Conservation (phyloP, 2,797 vertebrate species). For the Lutjanus campechanus region DNA sequence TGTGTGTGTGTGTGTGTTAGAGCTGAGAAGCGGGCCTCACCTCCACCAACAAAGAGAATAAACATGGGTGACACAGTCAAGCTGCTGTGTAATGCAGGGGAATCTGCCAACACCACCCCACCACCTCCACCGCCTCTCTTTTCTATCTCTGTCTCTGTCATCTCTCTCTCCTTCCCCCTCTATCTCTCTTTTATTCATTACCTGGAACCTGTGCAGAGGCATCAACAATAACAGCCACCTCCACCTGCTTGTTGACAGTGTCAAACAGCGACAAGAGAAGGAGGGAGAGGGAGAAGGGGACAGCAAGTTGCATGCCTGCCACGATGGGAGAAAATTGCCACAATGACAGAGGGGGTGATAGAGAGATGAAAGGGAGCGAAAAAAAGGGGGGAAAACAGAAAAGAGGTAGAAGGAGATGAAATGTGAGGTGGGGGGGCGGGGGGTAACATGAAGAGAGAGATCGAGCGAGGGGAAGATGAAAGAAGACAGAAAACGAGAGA, state of each 20-base stretch:
- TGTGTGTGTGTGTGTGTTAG: constrained; percentile 27
- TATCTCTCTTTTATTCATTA: constrained; percentile 83
- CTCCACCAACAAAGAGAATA: constrained; percentile 79
- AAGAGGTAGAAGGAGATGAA: constrained; percentile 55
- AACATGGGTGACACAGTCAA: constrained; percentile 81
- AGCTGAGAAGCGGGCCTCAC: constrained; percentile 58
- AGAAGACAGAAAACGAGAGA: constrained; percentile 68
- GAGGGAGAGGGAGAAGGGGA: constrained; percentile 55
- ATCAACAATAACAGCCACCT: constrained; percentile 83
- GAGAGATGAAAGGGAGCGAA: constrained; percentile 77
- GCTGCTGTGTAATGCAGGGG: constrained; percentile 77
- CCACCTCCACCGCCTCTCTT: constrained; percentile 17
- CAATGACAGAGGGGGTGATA: constrained; percentile 76
- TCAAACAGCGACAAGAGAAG: constrained; percentile 77
- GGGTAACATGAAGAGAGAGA: constrained; percentile 61
- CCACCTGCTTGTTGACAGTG: constrained; percentile 82
- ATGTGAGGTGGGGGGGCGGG: constrained; percentile 63
- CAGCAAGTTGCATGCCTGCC: constrained; percentile 66
- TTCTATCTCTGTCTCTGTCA: constrained; percentile 73
- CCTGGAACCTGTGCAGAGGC: constrained; percentile 74
- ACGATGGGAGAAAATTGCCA: constrained; percentile 80
- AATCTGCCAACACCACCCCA: constrained; percentile 63
- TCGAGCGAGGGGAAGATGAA: constrained; percentile 68
- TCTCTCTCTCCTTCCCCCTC: constrained; percentile 63
- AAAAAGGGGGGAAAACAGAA: background rate